phyloP scores from a whole-genome alignment of 2,113 vertebrate genomes.

The Myotis lucifugus region DNA sequence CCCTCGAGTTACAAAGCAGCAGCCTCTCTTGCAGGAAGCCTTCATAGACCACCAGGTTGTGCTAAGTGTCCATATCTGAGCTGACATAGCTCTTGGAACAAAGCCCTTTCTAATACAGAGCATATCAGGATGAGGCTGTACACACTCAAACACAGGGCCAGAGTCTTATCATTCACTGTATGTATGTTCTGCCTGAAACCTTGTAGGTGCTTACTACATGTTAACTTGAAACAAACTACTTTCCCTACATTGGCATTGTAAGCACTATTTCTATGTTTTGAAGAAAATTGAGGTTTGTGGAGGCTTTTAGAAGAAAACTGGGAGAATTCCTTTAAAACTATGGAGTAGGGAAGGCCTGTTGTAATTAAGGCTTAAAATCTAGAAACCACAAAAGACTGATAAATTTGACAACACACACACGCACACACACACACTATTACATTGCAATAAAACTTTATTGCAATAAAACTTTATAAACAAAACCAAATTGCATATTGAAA shows the following conservation, averaged over 20 bases:
- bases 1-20: neutral
- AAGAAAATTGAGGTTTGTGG: neutral
- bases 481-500: neutral
- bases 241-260: neutral
- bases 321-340: neutral
- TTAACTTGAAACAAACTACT: neutral
- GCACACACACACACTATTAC: neutral
- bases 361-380: neutral
- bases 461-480: neutral
- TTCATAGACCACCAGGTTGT: neutral
- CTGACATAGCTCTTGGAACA: neutral
- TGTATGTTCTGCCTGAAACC: fast-evolving
- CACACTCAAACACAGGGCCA: neutral
- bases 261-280: neutral
- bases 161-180: neutral
- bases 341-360: neutral
- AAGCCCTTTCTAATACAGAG: neutral
- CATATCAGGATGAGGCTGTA: neutral
- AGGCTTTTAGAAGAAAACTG: neutral
- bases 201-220: neutral
- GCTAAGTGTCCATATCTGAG: neutral
- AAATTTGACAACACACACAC: neutral
- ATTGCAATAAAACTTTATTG: neutral
- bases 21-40: neutral
- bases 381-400: neutral